Conservation (phyloP, 2,797 vertebrate species). For the Vespertilio murinus region DNA sequence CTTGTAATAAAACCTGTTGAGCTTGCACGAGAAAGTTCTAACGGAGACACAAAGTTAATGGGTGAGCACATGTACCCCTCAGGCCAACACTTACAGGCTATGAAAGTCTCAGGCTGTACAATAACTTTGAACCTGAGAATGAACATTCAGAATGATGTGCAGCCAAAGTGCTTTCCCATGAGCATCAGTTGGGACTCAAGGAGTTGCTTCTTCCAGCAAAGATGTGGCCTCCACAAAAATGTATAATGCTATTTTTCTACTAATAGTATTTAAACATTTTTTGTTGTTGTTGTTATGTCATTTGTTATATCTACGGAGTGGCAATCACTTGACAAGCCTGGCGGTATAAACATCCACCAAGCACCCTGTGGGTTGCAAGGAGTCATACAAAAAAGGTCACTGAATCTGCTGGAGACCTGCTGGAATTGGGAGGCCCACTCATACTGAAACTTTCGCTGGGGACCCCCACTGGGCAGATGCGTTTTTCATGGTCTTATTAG, state of each 20-base stretch:
- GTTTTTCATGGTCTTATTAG: constrained; percentile 48
- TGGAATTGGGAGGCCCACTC: not conserved
- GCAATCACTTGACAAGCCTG: constrained; percentile 23
- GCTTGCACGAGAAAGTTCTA: not conserved
- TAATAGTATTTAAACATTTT: constrained; percentile 57
- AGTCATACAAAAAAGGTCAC: constrained; percentile 36
- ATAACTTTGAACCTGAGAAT: not conserved
- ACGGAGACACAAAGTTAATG: not conserved
- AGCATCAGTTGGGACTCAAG: not conserved
- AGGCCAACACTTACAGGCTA: not conserved
- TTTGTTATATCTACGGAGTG: not conserved
- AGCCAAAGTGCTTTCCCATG: not conserved
- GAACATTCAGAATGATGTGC: not conserved
- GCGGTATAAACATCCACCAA: not conserved
- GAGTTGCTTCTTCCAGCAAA: constrained; percentile 31
- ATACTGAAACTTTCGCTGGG: not conserved
- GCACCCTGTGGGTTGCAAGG: not conserved
- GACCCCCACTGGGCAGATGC: not conserved
- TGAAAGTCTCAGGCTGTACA: not conserved
- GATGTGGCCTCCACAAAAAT: constrained; percentile 7
- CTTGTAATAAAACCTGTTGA: not conserved
- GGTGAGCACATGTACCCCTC: not conserved
- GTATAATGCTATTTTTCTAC: constrained; percentile 19
- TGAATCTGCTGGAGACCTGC: not conserved
- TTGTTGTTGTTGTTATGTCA: constrained; percentile 10